Conservation (phyloP, 1,140 invertebrate species). For the Anthonomus grandis region DNA sequence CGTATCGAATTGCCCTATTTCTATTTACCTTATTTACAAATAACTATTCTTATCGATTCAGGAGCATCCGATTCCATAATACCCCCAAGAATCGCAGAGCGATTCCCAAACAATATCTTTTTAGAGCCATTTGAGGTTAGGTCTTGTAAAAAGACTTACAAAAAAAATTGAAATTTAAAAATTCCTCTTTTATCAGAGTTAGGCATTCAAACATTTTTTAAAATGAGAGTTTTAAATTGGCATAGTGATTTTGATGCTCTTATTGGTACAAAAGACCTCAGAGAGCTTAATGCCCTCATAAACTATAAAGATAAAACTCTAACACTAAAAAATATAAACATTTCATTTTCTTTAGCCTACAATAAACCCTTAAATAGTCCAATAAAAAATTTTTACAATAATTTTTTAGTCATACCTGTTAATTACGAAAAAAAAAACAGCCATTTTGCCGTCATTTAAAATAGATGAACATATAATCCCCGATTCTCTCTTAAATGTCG, state of each 20-base stretch:
- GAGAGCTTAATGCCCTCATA: slow-evolving; percentile 1
- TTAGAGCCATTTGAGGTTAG: slow-evolving; percentile 12
- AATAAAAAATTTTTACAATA: slow-evolving; percentile 4
- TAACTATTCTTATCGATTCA: slow-evolving; percentile 5
- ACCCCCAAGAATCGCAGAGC: not conserved
- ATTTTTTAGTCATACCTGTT: slow-evolving; percentile 14
- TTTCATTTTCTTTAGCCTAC: slow-evolving; percentile 17
- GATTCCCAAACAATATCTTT: slow-evolving; percentile 10
- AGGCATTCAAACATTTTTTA: not conserved
- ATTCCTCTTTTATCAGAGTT: slow-evolving; percentile 4
- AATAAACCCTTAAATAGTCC: slow-evolving; percentile 12
- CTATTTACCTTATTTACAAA: not conserved
- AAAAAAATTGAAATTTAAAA: slow-evolving; percentile 10
- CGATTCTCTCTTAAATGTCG: slow-evolving; percentile 10
- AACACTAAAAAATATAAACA: slow-evolving; percentile 9
- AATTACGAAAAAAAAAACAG: slow-evolving; percentile 5
- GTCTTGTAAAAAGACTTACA: slow-evolving; percentile 6
- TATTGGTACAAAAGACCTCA: slow-evolving; percentile 11
- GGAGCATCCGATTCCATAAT: slow-evolving; percentile 3
- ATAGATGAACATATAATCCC: slow-evolving; percentile 10
- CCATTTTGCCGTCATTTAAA: slow-evolving; percentile 18
- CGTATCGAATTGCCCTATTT: slow-evolving; percentile 4
- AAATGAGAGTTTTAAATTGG: slow-evolving; percentile 11
- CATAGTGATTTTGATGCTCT: slow-evolving; percentile 17
- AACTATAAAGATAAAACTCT: slow-evolving; percentile 12